phyloP scores from a whole-genome alignment of 2,888 invertebrate genomes.

The Mystacides longicornis region DNA sequence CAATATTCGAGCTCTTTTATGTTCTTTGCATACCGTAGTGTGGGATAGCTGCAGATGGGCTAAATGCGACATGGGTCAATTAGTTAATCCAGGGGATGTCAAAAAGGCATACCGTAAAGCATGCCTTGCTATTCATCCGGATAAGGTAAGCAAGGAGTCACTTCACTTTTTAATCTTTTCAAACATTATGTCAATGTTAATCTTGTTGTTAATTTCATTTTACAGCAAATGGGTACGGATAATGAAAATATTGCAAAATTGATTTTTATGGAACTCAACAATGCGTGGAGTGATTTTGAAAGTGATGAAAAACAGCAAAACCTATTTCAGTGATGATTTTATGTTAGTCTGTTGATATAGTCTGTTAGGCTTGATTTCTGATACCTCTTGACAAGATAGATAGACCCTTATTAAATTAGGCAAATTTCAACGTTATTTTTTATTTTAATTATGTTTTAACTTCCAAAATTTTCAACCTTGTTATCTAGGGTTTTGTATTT shows the following conservation, averaged over 20 bases:
- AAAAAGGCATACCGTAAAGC: constrained; percentile 94
- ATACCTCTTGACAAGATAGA: no score
- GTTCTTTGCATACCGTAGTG: constrained; percentile 86
- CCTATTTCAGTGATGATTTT: constrained; percentile 49
- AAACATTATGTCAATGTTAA: no score
- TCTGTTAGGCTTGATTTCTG: no score
- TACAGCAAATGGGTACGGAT: constrained; percentile 84
- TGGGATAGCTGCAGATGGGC: constrained; percentile 94
- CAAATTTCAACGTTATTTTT: no score
- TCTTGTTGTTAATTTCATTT: constrained; percentile 33
- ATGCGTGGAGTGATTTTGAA: constrained; percentile 97
- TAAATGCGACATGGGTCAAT: constrained; percentile 89
- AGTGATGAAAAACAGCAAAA: constrained; percentile 76
- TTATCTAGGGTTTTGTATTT: no score
- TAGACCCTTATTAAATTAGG: no score
- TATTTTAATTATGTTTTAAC: no score
- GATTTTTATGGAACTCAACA: constrained; percentile 98
- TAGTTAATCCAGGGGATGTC: constrained; percentile 87
- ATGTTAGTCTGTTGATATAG: no score
- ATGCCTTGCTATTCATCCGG: constrained; percentile 95
- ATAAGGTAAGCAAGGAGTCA: constrained; percentile 89
- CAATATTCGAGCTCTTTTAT: constrained; percentile 91
- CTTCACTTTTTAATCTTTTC: no score
- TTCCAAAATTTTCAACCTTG: no score
- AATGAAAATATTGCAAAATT: constrained; percentile 91